phyloP scores from a whole-genome alignment of 2,888 invertebrate genomes.

The Melinaea menophilus region DNA sequence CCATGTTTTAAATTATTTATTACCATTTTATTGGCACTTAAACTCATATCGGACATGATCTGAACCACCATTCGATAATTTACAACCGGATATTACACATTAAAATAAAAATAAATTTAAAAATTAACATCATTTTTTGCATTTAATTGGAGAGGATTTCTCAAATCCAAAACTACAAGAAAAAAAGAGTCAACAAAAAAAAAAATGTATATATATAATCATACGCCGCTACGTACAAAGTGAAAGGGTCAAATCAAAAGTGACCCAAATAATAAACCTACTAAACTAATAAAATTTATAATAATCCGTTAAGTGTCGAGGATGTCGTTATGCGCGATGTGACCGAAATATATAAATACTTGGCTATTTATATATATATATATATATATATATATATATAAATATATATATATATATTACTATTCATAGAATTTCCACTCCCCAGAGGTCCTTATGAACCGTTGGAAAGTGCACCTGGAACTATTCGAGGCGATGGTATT shows the following conservation, averaged over 20 bases:
- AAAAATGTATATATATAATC: too few relatives aligned
- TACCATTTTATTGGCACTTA: too few relatives aligned
- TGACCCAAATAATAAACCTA: constrained; percentile 35
- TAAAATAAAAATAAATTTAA: neutral
- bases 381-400: constrained; percentile 33
- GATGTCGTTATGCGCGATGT: constrained; percentile 38
- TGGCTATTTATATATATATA: constrained; percentile 37
- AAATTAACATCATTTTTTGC: too few relatives aligned
- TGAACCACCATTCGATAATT: too few relatives aligned
- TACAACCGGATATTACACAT: neutral
- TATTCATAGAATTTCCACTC: constrained; percentile 37
- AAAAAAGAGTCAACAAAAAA: too few relatives aligned
- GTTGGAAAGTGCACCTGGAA: constrained; percentile 41
- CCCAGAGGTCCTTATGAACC: constrained; percentile 38
- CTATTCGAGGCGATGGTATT: constrained; percentile 33
- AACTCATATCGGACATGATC: too few relatives aligned
- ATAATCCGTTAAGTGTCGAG: constrained; percentile 43
- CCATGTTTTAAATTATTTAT: too few relatives aligned
- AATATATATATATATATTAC: constrained; percentile 38
- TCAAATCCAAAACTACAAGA: too few relatives aligned
- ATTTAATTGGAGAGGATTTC: too few relatives aligned
- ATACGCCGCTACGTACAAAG: constrained; percentile 11
- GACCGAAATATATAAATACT: constrained; percentile 29
- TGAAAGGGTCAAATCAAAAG: constrained; percentile 36
- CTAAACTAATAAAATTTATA: constrained; percentile 37